These are phyloP conservation scores for Apis laboriosa DNA, from an alignment of 1,140 invertebrate species.

Conservation along the genomic window DNA sequence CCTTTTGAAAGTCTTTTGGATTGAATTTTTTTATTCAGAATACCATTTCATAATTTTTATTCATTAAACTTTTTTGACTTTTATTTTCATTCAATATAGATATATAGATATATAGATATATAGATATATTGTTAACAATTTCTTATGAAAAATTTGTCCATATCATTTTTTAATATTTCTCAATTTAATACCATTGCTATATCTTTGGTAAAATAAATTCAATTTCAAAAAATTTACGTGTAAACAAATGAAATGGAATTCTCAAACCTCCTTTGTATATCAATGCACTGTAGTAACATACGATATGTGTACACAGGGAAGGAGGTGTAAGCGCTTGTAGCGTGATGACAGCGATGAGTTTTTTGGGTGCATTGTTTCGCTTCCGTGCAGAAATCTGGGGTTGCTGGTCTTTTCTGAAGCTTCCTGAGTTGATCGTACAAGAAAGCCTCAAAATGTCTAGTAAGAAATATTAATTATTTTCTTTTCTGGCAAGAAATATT, in stretches of 20 bases:
- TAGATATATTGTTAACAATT: not conserved
- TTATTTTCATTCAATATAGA: too few relatives aligned
- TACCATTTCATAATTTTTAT: slow-evolving; percentile 22
- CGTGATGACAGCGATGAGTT: slow-evolving; percentile 93
- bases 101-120: too few relatives aligned
- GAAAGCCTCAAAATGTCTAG: slow-evolving; percentile 94
- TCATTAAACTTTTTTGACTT: not conserved
- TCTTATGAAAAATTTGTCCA: not conserved
- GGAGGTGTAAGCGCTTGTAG: slow-evolving; percentile 94
- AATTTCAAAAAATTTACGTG: not conserved
- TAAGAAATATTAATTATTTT: slow-evolving; percentile 27
- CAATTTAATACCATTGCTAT: not conserved
- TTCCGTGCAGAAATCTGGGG: slow-evolving; percentile 82
- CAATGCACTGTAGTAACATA: slow-evolving; percentile 60
- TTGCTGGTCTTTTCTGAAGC: slow-evolving; percentile 85
- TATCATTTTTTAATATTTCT: not conserved
- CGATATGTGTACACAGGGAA: slow-evolving; percentile 84
- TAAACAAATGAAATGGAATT: slow-evolving; percentile 10
- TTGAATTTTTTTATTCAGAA: slow-evolving; percentile 28
- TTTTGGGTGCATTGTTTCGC: slow-evolving; percentile 88
- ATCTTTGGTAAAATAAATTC: too few relatives aligned
- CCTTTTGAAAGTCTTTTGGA: slow-evolving; percentile 33
- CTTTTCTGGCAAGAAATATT: not conserved
- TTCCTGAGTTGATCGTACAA: slow-evolving; percentile 93
- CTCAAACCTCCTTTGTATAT: not conserved